These are phyloP conservation scores for Rotaria sp. DNA, from an alignment of 2,888 invertebrate genomes.

Conservation along the genomic window DNA sequence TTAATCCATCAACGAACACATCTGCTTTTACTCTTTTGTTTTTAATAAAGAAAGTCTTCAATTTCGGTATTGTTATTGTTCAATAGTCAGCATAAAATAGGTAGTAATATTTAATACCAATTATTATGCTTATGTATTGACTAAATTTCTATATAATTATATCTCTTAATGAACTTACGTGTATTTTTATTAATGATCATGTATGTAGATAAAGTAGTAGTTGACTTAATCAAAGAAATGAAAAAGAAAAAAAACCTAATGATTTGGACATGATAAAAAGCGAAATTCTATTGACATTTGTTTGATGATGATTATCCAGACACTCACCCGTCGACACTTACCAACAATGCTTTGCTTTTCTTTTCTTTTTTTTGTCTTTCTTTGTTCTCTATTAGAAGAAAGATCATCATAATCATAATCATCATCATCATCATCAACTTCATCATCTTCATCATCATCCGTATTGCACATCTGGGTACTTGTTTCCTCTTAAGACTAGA, in stretches of 20 bases:
- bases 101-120: background rate
- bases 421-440: background rate
- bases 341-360: background rate
- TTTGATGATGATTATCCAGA: background rate
- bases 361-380: conserved; percentile 1
- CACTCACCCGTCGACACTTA: conserved; percentile 5
- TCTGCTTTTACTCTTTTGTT: too few relatives aligned
- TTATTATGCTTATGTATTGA: background rate
- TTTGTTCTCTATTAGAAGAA: background rate
- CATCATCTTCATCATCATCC: background rate
- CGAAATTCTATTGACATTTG: conserved; percentile 5
- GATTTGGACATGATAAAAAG: background rate
- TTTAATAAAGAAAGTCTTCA: too few relatives aligned
- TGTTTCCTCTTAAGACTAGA: background rate
- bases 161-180: background rate
- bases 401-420: background rate
- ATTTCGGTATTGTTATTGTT: too few relatives aligned
- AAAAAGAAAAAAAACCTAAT: background rate
- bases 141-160: background rate
- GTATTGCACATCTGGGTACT: background rate
- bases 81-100: too few relatives aligned
- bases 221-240: background rate
- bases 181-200: background rate
- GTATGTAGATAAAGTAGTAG: background rate
- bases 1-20: too few relatives aligned